These are phyloP conservation scores for Menidia menidia DNA, from an alignment of 2,797 vertebrate species.

Conservation along the genomic window DNA sequence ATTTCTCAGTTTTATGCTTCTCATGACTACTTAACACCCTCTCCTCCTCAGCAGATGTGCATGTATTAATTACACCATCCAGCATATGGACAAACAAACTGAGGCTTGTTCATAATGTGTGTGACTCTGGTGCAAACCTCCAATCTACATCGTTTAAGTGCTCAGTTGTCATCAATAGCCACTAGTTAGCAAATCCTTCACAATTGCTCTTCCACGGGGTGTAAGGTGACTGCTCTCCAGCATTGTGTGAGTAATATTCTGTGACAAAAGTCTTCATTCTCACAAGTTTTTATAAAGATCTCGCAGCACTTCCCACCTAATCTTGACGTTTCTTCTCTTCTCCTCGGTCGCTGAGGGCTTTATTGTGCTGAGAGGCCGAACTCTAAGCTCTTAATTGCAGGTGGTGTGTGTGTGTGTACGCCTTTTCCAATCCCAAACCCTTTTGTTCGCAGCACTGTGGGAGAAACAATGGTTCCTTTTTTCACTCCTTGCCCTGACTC, in stretches of 20 bases:
- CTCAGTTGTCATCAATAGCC: conserved; percentile 80
- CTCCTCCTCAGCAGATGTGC: conserved; percentile 54
- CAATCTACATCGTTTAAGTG: conserved; percentile 63
- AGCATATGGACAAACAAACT: conserved; percentile 72
- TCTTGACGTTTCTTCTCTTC: conserved; percentile 73
- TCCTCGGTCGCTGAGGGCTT: conserved; percentile 43
- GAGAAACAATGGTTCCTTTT: conserved; percentile 75
- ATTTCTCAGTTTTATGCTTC: conserved; percentile 14
- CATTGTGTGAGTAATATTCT: conserved; percentile 78
- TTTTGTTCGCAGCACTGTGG: conserved; percentile 68
- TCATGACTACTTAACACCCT: conserved; percentile 54
- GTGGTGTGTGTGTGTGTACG: conserved; percentile 71
- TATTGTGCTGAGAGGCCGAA: conserved; percentile 63
- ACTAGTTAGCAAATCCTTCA: conserved; percentile 75
- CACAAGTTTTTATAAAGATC: conserved; percentile 56
- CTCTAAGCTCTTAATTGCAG: conserved; percentile 82
- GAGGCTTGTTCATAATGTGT: conserved; percentile 74
- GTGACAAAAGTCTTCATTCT: conserved; percentile 74
- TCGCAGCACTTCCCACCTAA: conserved; percentile 68
- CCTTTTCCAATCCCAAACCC: conserved; percentile 60
- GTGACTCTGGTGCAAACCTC: conserved; percentile 67
- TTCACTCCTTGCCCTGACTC: conserved; percentile 65
- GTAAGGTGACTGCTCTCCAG: conserved; percentile 73
- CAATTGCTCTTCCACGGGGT: conserved; percentile 72
- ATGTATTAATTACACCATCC: conserved; percentile 24